Base-by-base conservation (phyloP, 2,888 invertebrate species). In the Tinea semifulvella region DNA sequence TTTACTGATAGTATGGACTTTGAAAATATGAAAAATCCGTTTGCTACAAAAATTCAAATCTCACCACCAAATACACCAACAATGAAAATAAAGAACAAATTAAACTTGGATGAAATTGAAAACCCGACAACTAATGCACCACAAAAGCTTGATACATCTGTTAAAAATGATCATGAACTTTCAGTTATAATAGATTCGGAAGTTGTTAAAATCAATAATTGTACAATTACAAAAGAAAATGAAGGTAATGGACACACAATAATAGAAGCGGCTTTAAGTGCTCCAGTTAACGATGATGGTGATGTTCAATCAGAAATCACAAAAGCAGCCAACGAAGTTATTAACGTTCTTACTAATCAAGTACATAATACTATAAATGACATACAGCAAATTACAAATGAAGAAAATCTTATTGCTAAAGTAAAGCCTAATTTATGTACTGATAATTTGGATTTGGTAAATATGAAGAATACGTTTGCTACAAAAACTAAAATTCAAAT, bases 51-150 rank as follows among this genome's bases (percentile, higher is more conserved):
- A 31, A 31, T 31, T 13, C 13, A 14, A 7, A n/a, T 31, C 13
- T 31, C 31, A 31, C 31, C 31, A 4, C 31, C 31, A 6, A 31
- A 13, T n/a, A 31, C 13, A 7, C 31, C 31, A 13, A 14, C 26
- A 2, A 6, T 14, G 2, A 17, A 36, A 18, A 2, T 2, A 17
- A 14, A 7, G 18, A 18, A 7, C 18, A 2, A 4, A 22, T 5
- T 22, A 11, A 18, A 75, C 54, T 75, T 77, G 52, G 76, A 76
- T 55, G 70, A 74, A 35, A 63, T 70, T 44, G 68, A 72, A 1
- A 46, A 77, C 53, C 77, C 65, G 10, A 73, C 68, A 2, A 74
- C 73, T 65, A 64, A 62, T 18, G 71, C 66, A 52, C 66, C 73
- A 14, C 61, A 68, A 45, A 46, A 56, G 46, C 71, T 75, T 3